Evolutionary conservation across 2,113 vertebrate genomes (phyloP), one percentile per base, ranked within the genome.

Genomic region (Melanerpes aurifrons): DNA sequence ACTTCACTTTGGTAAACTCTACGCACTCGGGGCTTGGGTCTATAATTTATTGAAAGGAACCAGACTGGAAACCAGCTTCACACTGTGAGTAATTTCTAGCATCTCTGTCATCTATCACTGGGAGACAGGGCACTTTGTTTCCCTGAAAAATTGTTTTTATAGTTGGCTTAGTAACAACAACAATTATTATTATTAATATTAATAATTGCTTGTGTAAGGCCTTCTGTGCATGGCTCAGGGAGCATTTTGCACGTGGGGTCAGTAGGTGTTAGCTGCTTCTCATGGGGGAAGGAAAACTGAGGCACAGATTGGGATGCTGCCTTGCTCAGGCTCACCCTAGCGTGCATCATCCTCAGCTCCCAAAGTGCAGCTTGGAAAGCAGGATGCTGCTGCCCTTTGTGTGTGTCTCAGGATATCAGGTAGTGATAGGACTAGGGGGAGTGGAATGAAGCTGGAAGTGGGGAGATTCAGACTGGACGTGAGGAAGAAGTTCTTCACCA

Each of bases 101-200:
- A 72, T 94, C 10, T 0, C 69, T 90, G 80, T 91, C 92, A 97
- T 97, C 95, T 94, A 89, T 95, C 95, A 94, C 75, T 2, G 2
- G 29, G 35, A 95, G 95, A 96, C 95, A 96, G 56, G 90, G 82
- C 84, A 81, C 92, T 97, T 95, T 89, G 90, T 97, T 97, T 93
- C 89, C 73, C 85, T 97, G 97, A 97, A 93, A 97, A 97, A 97
- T 97, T 95, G 45, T 92, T 95, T 95, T 89, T 94, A 86, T 88
- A 86, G 78, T 94, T 95, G 87, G 91, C 87, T 96, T 94, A 91
- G 92, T 84, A 95, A 87, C 91, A 96, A 91, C 92, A 96, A 94
- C 94, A 94, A 96, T 96, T 95, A 95, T 95, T 94, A 91, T 96
- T 95, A 96, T 96, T 96, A 95, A 94, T 96, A 95, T 94, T 96